Percentiles rank a stretch among this genome's conserved stretches.
Conservation (phyloP, 2,797 vertebrate genomes). For the Fratercula arctica region DNA sequence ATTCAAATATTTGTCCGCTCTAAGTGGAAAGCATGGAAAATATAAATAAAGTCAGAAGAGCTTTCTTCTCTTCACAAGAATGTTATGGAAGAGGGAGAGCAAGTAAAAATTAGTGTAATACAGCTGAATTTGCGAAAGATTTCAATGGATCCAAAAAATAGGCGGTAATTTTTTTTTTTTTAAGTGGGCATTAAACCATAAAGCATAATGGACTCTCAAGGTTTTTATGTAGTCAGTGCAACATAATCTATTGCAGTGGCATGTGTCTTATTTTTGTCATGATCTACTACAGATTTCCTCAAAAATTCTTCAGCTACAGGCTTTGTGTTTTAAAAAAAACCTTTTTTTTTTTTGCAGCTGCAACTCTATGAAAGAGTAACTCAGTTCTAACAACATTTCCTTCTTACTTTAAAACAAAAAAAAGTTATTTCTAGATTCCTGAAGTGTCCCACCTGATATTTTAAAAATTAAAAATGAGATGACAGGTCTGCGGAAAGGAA, state of each 20-base stretch:
- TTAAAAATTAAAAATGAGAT: not conserved
- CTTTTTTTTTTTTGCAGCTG: not conserved
- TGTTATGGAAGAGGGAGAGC: not conserved
- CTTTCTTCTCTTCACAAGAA: not conserved
- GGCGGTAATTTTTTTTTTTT: not conserved
- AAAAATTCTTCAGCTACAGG: not conserved
- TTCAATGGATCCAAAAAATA: not conserved
- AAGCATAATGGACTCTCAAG: not conserved
- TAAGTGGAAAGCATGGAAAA: not conserved
- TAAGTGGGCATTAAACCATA: not conserved
- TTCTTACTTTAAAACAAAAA: not conserved
- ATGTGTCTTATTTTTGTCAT: not conserved
- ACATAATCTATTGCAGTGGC: not conserved
- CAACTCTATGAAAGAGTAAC: not conserved
- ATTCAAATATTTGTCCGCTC: not conserved
- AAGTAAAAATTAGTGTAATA: not conserved
- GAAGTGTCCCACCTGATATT: not conserved
- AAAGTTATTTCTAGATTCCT: not conserved
- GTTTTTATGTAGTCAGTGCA: not conserved
- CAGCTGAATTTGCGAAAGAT: not conserved
- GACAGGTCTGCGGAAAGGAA: not conserved
- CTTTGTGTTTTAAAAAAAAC: not conserved
- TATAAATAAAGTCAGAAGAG: not conserved
- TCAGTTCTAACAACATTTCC: not conserved
- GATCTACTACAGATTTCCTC: not conserved